A percentile compares a stretch with the other conserved stretches of the same genome.
Evolutionary conservation across 2,113 vertebrate genomes (phyloP).

Genomic region (Calyptomena viridis): DNA sequence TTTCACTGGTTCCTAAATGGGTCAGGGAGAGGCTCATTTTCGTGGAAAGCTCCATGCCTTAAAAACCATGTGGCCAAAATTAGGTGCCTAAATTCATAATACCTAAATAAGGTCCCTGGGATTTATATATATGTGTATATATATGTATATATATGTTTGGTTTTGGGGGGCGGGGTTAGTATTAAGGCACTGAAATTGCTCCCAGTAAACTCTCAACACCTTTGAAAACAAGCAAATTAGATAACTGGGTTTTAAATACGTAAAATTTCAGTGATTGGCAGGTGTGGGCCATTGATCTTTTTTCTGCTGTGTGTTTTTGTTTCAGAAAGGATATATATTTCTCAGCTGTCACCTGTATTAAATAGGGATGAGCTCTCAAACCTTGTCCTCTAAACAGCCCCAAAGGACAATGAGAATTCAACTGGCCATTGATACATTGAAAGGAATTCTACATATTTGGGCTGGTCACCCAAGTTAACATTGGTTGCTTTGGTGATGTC

Average conservation of each 20-base stretch:
- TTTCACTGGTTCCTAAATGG: neutral
- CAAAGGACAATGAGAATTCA: neutral
- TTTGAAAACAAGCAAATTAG: neutral
- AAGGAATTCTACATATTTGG: neutral
- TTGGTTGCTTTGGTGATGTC: neutral
- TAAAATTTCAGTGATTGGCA: neutral
- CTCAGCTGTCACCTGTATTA: neutral
- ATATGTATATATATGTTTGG: neutral
- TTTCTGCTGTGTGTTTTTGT: neutral
- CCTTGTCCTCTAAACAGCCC: neutral
- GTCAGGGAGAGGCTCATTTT: constrained; percentile 14
- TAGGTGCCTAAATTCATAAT: neutral
- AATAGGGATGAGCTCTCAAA: neutral
- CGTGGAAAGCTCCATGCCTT: neutral
- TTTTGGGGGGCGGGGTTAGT: neutral
- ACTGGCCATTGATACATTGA: neutral
- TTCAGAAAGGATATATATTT: neutral
- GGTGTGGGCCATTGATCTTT: neutral
- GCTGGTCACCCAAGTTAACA: neutral
- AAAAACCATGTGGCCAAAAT: neutral
- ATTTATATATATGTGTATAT: neutral
- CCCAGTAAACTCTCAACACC: neutral
- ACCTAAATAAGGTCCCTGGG: neutral
- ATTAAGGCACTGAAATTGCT: neutral
- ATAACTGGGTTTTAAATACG: neutral